These are phyloP conservation scores for Kryptopterus vitreolus DNA, from an alignment of 2,797 vertebrate species.

Conservation along the genomic window DNA sequence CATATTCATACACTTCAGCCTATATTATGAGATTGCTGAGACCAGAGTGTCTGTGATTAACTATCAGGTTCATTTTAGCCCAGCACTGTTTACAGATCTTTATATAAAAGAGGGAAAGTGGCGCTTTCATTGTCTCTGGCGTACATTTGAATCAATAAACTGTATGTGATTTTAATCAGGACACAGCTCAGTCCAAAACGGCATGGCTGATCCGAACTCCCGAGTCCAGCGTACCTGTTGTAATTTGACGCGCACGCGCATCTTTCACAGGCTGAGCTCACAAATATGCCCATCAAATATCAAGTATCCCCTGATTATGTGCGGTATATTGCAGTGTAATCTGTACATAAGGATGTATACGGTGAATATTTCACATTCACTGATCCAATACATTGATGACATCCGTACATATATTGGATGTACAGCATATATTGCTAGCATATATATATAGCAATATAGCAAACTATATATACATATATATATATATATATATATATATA, in stretches of 20 bases:
- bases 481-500: too few species aligned
- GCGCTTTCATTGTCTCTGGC: constrained; percentile 28
- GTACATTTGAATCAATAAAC: constrained; percentile 26
- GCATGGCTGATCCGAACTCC: not conserved
- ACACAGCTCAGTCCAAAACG: constrained; percentile 29
- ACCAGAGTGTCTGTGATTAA: constrained; percentile 24
- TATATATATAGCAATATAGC: too few species aligned
- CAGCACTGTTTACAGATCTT: constrained; percentile 11
- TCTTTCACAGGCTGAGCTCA: constrained; percentile 13
- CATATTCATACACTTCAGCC: constrained; percentile 22
- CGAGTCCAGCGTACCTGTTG: not conserved
- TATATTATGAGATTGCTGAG: constrained; percentile 20
- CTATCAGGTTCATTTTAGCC: constrained; percentile 20
- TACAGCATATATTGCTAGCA: too few species aligned
- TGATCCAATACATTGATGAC: constrained; percentile 33
- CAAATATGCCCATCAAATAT: not conserved
- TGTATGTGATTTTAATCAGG: constrained; percentile 22
- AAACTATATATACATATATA: too few species aligned
- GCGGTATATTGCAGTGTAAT: constrained; percentile 36
- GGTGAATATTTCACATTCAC: constrained; percentile 21
- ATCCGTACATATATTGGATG: constrained; percentile 15
- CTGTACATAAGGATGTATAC: constrained; percentile 3
- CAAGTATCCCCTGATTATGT: constrained; percentile 59
- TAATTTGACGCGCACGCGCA: not conserved
- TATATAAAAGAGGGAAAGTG: constrained; percentile 10